Conservation (phyloP, 2,797 vertebrate species). For the Limosa lapponica region DNA sequence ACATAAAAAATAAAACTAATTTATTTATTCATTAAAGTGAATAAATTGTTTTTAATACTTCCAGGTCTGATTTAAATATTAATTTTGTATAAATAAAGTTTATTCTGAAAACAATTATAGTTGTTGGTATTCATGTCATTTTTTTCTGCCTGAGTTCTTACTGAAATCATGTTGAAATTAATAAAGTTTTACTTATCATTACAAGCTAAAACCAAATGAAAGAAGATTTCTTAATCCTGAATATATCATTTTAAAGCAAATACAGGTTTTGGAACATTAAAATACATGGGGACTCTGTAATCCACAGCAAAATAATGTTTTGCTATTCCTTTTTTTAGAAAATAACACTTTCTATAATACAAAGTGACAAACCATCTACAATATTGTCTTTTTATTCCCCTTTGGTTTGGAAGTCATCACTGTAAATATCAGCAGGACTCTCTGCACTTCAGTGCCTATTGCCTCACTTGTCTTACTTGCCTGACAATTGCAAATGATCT, state of each 20-base stretch:
- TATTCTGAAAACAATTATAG: conserved; percentile 79
- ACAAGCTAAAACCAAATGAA: conserved; percentile 75
- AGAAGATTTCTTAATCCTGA: conserved; percentile 63
- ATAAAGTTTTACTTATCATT: conserved; percentile 71
- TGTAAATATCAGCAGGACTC: conserved; percentile 71
- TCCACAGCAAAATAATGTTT: conserved; percentile 72
- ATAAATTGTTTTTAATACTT: conserved; percentile 77
- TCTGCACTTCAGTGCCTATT: conserved; percentile 75
- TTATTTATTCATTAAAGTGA: conserved; percentile 82
- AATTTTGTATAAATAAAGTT: conserved; percentile 79
- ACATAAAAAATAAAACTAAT: conserved; percentile 81
- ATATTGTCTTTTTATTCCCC: conserved; percentile 77
- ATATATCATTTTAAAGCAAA: conserved; percentile 75
- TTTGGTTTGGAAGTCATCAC: conserved; percentile 81
- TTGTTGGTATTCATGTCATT: conserved; percentile 71
- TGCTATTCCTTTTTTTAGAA: conserved; percentile 70
- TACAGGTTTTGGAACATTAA: conserved; percentile 73
- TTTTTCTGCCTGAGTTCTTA: conserved; percentile 82
- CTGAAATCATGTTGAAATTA: conserved; percentile 77
- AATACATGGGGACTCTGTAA: conserved; percentile 74
- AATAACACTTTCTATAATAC: conserved; percentile 79
- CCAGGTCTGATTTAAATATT: conserved; percentile 79
- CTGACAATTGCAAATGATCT: conserved; percentile 74
- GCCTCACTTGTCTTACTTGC: conserved; percentile 74
- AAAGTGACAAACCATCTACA: conserved; percentile 78